Conservation (phyloP, 2,797 vertebrate species). For the Sparus aurata region DNA sequence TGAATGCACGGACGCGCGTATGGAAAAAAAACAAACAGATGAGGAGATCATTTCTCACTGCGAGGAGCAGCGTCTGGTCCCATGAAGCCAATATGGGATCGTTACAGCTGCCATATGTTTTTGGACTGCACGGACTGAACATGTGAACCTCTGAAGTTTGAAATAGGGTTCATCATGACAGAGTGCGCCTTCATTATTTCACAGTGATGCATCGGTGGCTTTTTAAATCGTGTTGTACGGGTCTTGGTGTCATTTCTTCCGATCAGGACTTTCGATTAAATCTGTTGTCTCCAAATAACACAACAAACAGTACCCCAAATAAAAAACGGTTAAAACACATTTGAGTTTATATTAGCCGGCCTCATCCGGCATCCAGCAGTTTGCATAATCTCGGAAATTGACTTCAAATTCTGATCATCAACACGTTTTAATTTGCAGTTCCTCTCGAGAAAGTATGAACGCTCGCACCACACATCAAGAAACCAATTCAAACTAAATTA, state of each 20-base stretch:
- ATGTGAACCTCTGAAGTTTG: background rate
- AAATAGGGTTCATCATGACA: background rate
- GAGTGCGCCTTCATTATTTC: background rate
- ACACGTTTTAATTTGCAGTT: background rate
- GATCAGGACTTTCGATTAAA: background rate
- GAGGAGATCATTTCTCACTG: background rate
- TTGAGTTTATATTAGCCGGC: background rate
- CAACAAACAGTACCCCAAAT: background rate
- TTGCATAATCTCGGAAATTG: background rate
- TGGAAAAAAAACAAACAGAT: background rate
- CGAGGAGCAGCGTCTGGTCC: background rate
- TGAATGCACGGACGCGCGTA: background rate
- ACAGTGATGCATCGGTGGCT: too few species aligned
- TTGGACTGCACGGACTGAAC: background rate
- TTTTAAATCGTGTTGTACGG: background rate
- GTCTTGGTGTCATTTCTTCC: background rate
- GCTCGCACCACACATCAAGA: conserved; percentile 1
- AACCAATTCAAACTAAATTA: conserved; percentile 34
- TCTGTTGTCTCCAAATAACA: conserved; percentile 3
- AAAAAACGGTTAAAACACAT: background rate
- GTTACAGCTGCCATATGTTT: background rate
- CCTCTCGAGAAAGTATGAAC: background rate
- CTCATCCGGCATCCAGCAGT: background rate
- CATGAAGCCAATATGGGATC: background rate
- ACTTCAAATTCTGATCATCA: background rate